Evolutionary conservation across 2,113 vertebrate genomes (phyloP), one percentile per base, ranked within the genome.

Genomic region (Lamprotornis superbus): DNA sequence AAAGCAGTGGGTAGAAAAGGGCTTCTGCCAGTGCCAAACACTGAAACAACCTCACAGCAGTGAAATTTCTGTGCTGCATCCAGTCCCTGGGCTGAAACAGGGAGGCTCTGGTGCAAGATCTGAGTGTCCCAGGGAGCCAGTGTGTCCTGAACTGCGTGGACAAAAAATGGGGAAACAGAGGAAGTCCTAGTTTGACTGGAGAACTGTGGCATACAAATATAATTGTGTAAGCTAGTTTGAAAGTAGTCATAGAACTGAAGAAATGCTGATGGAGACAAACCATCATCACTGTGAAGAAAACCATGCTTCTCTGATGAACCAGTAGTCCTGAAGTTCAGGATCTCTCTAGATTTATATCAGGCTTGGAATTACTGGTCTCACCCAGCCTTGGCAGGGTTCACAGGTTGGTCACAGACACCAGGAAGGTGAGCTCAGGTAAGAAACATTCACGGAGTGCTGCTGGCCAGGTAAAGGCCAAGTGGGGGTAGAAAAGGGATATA

Each of bases 401-500:
- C 52, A 61, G 53, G 15, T 13, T 20, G 53, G 59, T 42, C 23
- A 33, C 12, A 61, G 42, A 7, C 60, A 9, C 23, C 20, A 7
- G 7, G 67, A 46, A 84, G 59, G 19, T 47, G 53, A 37, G 50
- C 55, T 69, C 74, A 85, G 91, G 84, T 91, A 84, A 81, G 89
- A 92, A 46, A 19, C 12, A 4, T 37, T 33, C 4, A 2, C 2
- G 8, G 53, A 40, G 15, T 28, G 33, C 85, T 88, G 73, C 55
- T 1, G 2, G 64, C 40, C 20, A 1, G 0, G 0, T n/a, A 27
- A 69, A 37, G 3, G 7, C 77, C 35, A 39, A 9, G 24, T 35
- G 22, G 7, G 37, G 7, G 16, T 27, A 83, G 25, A 55, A 57
- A 52, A 81, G 12, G 57, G 53, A 22, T 65, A 5, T 11, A 55